Percentiles rank a stretch among this genome's conserved stretches.
Evolutionary conservation across 2,888 invertebrate species (phyloP).

Genomic region (Drymonia ruficornis): DNA sequence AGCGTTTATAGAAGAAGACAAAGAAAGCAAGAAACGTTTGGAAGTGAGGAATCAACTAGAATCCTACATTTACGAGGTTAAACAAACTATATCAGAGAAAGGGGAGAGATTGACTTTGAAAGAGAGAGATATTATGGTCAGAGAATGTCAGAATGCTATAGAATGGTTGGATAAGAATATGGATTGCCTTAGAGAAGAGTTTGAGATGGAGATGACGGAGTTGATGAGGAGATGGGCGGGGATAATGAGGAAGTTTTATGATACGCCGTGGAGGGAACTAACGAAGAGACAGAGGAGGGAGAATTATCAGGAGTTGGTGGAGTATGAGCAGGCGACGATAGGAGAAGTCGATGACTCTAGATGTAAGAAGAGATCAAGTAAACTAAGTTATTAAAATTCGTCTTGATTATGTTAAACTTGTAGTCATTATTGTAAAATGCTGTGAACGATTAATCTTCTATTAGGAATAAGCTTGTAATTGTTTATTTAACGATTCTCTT

Average conservation of each 20-base stretch:
- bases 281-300: constrained; percentile 53
- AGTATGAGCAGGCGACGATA: constrained; percentile 17
- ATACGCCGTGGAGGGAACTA: constrained; percentile 36
- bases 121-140: constrained; percentile 50
- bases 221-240: constrained; percentile 56
- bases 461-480: no score
- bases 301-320: constrained; percentile 28
- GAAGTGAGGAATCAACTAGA: constrained; percentile 68
- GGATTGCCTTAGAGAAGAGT: constrained; percentile 59
- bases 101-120: constrained; percentile 41
- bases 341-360: constrained; percentile 24
- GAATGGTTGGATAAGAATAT: constrained; percentile 61
- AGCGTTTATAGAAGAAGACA: constrained; percentile 56
- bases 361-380: neutral
- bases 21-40: constrained; percentile 54
- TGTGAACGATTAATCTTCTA: neutral
- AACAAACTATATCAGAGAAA: constrained; percentile 51
- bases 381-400: no score
- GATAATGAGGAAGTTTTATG: constrained; percentile 51
- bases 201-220: constrained; percentile 60
- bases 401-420: no score
- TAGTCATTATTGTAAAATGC: no score
- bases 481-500: no score
- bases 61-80: constrained; percentile 60
- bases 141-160: constrained; percentile 53